Evolutionary conservation across 2,113 vertebrate genomes (phyloP).

Genomic region (Chaetodon trifascialis): DNA sequence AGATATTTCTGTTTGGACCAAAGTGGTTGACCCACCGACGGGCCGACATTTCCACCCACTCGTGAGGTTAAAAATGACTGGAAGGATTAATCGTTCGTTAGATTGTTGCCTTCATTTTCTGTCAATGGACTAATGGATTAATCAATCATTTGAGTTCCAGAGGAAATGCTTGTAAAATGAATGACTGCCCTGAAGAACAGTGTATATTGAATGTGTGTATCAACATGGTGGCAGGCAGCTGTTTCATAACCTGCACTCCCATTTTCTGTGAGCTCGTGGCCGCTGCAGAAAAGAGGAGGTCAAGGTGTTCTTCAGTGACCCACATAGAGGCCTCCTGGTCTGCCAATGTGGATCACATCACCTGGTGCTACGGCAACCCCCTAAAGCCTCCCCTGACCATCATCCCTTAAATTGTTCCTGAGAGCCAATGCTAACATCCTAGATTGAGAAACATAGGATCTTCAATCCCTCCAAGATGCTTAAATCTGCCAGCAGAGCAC

Average conservation of each 20-base stretch:
- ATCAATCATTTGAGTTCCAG: background rate
- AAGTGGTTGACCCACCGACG: background rate
- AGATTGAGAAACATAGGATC: constrained; percentile 35
- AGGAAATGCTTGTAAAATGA: background rate
- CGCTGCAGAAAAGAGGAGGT: constrained; percentile 17
- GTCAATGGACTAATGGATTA: background rate
- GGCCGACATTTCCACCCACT: too few relatives aligned
- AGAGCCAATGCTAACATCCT: constrained; percentile 35
- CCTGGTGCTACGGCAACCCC: constrained; percentile 33
- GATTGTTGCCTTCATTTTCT: background rate
- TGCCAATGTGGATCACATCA: constrained; percentile 17
- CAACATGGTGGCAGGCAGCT: background rate
- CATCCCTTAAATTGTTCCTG: constrained; percentile 8
- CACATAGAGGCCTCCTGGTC: constrained; percentile 8
- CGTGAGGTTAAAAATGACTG: background rate
- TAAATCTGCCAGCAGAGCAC: constrained; percentile 40
- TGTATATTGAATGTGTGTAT: background rate
- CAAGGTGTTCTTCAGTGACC: constrained; percentile 37
- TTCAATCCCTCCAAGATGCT: constrained; percentile 34
- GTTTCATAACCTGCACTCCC: constrained; percentile 1
- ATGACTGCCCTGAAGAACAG: too few relatives aligned
- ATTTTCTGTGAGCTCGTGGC: background rate
- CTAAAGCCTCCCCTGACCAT: background rate
- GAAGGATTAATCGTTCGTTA: background rate
- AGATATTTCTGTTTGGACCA: background rate